Conservation (phyloP, 2,113 vertebrate genomes). For the Zosterops pallidus region DNA sequence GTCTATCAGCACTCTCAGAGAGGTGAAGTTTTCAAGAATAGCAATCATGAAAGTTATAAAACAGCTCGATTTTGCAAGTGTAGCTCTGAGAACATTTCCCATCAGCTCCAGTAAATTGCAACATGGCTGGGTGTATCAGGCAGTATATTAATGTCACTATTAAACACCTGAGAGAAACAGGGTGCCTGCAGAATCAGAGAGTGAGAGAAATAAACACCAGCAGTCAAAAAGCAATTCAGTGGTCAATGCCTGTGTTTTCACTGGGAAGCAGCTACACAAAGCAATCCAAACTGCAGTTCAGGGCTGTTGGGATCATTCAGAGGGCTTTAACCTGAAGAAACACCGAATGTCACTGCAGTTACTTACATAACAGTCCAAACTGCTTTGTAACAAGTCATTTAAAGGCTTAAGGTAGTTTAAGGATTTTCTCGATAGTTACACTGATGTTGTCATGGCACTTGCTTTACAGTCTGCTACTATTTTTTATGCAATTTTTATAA, state of each 20-base stretch:
- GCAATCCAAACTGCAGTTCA: not conserved
- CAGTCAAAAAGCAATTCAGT: not conserved
- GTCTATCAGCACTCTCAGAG: not conserved
- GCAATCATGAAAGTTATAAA: not conserved
- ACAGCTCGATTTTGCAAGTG: not conserved
- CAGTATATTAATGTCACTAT: not conserved
- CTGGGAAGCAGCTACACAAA: not conserved
- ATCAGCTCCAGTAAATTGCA: not conserved
- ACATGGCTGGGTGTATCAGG: not conserved
- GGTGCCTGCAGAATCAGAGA: not conserved
- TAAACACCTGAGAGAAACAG: not conserved
- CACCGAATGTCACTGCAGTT: not conserved
- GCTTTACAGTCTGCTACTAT: not conserved
- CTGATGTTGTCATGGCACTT: too few species aligned
- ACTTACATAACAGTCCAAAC: not conserved
- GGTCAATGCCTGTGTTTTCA: not conserved
- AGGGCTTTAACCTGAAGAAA: conserved; percentile 29
- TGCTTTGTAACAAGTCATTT: not conserved
- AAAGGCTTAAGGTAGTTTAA: not conserved
- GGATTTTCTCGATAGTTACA: not conserved
- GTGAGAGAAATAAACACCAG: not conserved
- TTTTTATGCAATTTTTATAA: not conserved
- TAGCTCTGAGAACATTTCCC: not conserved
- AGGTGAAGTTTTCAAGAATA: not conserved
- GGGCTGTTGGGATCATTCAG: not conserved